Percentiles rank a stretch among this genome's conserved stretches.
Evolutionary conservation across 92 coral and sea anemone genomes (phyloP).

Genomic region (Zoanthus gigantus): DNA sequence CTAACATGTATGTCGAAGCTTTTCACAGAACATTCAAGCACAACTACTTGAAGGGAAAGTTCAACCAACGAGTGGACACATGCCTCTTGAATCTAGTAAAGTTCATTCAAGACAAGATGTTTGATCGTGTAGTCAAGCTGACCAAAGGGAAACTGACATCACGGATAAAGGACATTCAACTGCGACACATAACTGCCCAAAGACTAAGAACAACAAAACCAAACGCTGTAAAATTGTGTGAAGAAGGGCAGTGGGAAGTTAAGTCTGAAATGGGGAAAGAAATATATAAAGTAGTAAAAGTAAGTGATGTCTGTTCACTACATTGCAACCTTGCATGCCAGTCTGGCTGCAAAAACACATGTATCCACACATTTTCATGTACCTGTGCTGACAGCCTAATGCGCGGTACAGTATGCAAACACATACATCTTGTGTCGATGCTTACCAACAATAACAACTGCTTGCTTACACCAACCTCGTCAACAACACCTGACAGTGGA

Average conservation of each 20-base stretch:
- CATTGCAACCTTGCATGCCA: not conserved
- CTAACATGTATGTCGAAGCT: slow-evolving; percentile 68
- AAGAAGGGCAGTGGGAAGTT: not conserved
- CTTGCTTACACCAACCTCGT: not conserved
- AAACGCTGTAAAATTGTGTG: not conserved
- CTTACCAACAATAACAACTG: not conserved
- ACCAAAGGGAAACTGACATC: slow-evolving; percentile 51
- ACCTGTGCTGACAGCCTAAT: slow-evolving; percentile 47
- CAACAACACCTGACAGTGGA: not conserved
- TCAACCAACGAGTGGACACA: slow-evolving; percentile 61
- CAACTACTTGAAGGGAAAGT: slow-evolving; percentile 50
- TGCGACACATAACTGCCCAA: slow-evolving; percentile 42
- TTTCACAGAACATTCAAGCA: slow-evolving; percentile 49
- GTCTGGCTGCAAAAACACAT: slow-evolving; percentile 30
- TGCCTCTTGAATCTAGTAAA: slow-evolving; percentile 56
- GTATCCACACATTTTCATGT: slow-evolving; percentile 45
- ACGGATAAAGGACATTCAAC: slow-evolving; percentile 32
- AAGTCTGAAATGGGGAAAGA: not conserved
- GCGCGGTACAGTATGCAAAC: slow-evolving; percentile 45
- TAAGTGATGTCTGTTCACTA: not conserved
- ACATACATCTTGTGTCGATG: slow-evolving; percentile 47
- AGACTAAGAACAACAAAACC: slow-evolving; percentile 11
- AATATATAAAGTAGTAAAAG: not conserved
- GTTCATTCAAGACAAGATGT: slow-evolving; percentile 44
- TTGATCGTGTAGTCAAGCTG: slow-evolving; percentile 53